Evolutionary conservation across 2,888 invertebrate species (phyloP).

Genomic region (Leptinotarsa peninsularis): DNA sequence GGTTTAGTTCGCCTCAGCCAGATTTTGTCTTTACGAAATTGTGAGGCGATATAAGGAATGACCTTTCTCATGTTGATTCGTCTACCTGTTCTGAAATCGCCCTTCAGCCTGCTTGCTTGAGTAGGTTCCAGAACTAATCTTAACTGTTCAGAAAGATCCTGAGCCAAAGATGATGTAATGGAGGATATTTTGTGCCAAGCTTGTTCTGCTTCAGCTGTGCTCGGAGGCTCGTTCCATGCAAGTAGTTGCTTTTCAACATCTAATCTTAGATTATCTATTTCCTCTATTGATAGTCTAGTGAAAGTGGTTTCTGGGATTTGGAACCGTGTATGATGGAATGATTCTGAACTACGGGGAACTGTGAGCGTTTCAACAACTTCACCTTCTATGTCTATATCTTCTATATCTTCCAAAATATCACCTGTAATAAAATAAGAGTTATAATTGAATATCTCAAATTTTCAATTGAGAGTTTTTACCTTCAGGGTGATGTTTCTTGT

Average conservation of each 20-base stretch:
- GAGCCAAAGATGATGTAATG: conserved; percentile 74
- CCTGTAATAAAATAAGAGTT: conserved; percentile 48
- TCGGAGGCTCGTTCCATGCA: conserved; percentile 68
- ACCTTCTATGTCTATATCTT: conserved; percentile 79
- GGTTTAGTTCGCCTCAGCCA: conserved; percentile 97
- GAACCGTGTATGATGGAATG: conserved; percentile 80
- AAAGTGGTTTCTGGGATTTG: conserved; percentile 49
- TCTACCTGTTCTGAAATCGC: conserved; percentile 96
- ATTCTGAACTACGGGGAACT: conserved; percentile 78
- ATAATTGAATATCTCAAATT: no score
- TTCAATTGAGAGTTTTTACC: conserved; percentile 45
- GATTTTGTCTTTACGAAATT: conserved; percentile 98
- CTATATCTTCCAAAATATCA: conserved; percentile 60
- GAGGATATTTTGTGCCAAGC: conserved; percentile 75
- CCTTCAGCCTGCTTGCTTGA: conserved; percentile 89
- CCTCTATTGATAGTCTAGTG: conserved; percentile 58
- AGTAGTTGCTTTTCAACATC: conserved; percentile 69
- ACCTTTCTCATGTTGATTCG: conserved; percentile 98
- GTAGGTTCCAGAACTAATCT: conserved; percentile 96
- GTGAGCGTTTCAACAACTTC: conserved; percentile 76
- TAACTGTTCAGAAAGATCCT: conserved; percentile 92
- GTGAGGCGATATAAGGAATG: conserved; percentile 98
- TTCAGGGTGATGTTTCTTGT: conserved; percentile 67
- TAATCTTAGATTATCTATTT: conserved; percentile 65
- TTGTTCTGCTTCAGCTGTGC: conserved; percentile 66